Base-by-base conservation (phyloP, 1,140 invertebrate genomes). In the Nixonia krombeini region DNA sequence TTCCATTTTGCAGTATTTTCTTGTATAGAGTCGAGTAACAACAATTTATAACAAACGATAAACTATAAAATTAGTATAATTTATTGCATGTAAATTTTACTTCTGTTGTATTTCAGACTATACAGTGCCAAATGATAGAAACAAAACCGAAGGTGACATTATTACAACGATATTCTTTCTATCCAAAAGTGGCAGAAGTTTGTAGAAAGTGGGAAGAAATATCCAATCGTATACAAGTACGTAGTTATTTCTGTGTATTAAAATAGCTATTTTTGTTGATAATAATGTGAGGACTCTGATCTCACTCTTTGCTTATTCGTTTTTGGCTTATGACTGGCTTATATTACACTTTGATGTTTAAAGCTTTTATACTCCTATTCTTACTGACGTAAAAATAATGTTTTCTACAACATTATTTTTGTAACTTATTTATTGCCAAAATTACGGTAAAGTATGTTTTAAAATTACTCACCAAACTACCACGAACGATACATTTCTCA, bases 91-190 rank as follows among this genome's bases (percentile, higher is more conserved):
- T 53, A 31, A 13, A n/a, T n/a, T n/a, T n/a, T n/a, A n/a, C n/a
- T n/a, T n/a, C 12, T 28, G 9, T 16, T 26, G 61, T 46, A 9
- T 61, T 67, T 26, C 35, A 85, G 83, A 70, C 62, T 25, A 76
- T 85, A 38, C 82, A 85, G 52, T 75, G 73, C 50, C 82, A 85
- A 66, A 84, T 85, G 66, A 76, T 77, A 4, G 82, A 83, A 47
- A 75, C 80, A 1, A 84, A 82, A 62, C 73, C 80, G 1, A 83
- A 82, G 55, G 76, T 85, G 2, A 69, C 73, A 41, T 78, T 84
- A 59, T 66, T 85, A 12, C 83, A 84, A 65, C 74, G 78, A 37
- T 81, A 74, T 53, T 62, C 79, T 15, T 84, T 76, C 56, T 79
- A 84, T 47, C 76, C 79, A 4, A 83, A 84, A 74, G 79, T 85